Base-by-base conservation (phyloP, 30 jellyfish, hydroid and myxozoan genomes). In the Aurelia aurita complex sp. Pacific region DNA sequence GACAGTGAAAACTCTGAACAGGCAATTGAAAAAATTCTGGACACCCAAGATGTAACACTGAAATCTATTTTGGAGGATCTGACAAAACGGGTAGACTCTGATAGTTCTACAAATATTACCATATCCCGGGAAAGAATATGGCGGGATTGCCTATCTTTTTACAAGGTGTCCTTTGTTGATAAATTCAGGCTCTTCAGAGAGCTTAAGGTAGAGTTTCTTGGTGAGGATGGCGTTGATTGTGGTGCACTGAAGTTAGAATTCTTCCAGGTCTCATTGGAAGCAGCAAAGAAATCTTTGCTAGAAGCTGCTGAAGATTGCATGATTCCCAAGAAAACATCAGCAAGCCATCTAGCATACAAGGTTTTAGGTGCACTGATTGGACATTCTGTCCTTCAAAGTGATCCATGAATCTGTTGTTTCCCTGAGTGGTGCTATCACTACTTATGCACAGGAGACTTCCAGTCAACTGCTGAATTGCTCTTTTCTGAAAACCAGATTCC, bases 161-260 rank as follows among this genome's bases (percentile, higher is more conserved):
- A 74, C 53, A 74, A 74, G 16, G 55, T 74, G 19, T 35, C 73
- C 73, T 15, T 53, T 35, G 85, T 74, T 17, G 85, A 74, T 14
- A 74, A 34, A 74, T 11, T 11, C 29, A n/a, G 73, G 50, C 52
- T 74, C 11, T 74, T 74, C 73, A 74, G 23, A 53, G 85, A 74
- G 73, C 29, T 74, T 3, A 74, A 74, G 59, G 73, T 74, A 19
- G 85, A 74, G 73, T 74, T 74, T 74, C 32, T 11, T 13, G 85
- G 85, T 50, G 85, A 74, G 34, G 73, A 74, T 53, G 85, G 85
- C 6, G 73, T 74, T 16, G 85, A 74, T 18, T 74, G 85, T 32
- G 72, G 74, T 50, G 85, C 85, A 3, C 29, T 74, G 3, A 17
- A n/a, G 50, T 54, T 74, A 19, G 85, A 74, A 34, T 74, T 74